These are phyloP conservation scores for Trachymyrmex cornetzi DNA, from an alignment of 1,140 invertebrate species.

Conservation along the genomic window DNA sequence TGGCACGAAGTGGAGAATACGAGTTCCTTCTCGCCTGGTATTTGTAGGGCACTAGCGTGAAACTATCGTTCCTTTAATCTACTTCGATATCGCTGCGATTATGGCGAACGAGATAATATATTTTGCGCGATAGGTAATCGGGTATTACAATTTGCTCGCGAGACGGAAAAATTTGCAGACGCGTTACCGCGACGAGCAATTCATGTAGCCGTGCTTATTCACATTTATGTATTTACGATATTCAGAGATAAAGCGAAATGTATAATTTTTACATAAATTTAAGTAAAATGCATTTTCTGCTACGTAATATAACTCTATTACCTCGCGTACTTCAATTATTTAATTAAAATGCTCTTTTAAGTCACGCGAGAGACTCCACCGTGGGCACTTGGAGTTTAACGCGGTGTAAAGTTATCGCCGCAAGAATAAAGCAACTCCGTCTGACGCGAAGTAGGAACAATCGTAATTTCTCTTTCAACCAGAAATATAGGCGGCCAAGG, in stretches of 20 bases:
- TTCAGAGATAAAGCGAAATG: neutral
- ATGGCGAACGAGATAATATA: neutral
- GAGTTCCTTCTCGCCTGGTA: slow-evolving; percentile 46
- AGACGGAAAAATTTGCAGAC: neutral
- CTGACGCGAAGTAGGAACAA: neutral
- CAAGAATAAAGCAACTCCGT: slow-evolving; percentile 34
- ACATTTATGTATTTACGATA: neutral
- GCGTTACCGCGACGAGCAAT: neutral
- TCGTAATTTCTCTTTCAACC: slow-evolving; percentile 58
- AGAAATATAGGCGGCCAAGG: slow-evolving; percentile 49
- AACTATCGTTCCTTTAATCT: slow-evolving; percentile 52
- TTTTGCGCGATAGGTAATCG: slow-evolving; percentile 25
- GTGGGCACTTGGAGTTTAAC: slow-evolving; percentile 21
- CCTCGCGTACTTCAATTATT: neutral
- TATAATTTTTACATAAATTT: neutral
- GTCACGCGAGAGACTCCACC: neutral
- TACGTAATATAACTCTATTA: neutral
- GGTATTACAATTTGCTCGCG: neutral
- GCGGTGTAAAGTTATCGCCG: slow-evolving; percentile 14
- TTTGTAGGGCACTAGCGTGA: slow-evolving; percentile 60
- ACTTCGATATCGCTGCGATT: slow-evolving; percentile 29
- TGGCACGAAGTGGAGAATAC: slow-evolving; percentile 23
- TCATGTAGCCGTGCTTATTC: neutral
- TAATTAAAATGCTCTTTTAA: slow-evolving; percentile 5
- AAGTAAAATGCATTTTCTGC: neutral